These are phyloP conservation scores for Drosophila mojavensis DNA, from an alignment of 1,140 invertebrate genomes.

Conservation along the genomic window DNA sequence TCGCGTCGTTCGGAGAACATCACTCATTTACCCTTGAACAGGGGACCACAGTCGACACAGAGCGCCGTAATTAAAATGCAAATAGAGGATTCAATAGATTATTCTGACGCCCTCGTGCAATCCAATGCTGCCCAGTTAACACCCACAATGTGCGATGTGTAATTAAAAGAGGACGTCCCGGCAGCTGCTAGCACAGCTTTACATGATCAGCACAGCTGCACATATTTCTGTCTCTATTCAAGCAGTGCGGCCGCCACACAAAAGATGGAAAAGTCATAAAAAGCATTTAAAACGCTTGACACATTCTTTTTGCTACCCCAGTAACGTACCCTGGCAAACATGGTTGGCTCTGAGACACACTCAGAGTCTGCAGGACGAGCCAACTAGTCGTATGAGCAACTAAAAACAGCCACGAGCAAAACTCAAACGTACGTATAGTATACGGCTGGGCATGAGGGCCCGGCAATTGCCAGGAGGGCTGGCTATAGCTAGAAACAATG, in stretches of 20 bases:
- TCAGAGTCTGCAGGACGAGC: slow-evolving; percentile 16
- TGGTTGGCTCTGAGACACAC: not conserved
- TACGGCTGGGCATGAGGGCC: slow-evolving; percentile 39
- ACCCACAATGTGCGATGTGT: slow-evolving; percentile 26
- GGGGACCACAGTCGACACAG: not conserved
- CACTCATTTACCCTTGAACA: not conserved
- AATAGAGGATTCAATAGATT: slow-evolving; percentile 45
- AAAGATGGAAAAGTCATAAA: slow-evolving; percentile 29
- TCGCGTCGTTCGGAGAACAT: not conserved
- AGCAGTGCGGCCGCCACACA: not conserved
- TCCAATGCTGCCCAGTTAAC: slow-evolving; percentile 1
- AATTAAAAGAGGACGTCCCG: slow-evolving; percentile 46
- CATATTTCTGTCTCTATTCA: slow-evolving; percentile 11
- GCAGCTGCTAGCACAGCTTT: not conserved
- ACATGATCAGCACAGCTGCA: slow-evolving; percentile 6
- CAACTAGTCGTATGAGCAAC: slow-evolving; percentile 42
- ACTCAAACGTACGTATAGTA: slow-evolving; percentile 17
- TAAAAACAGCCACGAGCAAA: not conserved
- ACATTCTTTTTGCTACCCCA: slow-evolving; percentile 28
- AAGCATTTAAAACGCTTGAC: slow-evolving; percentile 47
- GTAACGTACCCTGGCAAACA: not conserved
- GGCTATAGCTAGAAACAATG: slow-evolving; percentile 40
- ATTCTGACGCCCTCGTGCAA: slow-evolving; percentile 18
- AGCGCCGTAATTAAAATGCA: slow-evolving; percentile 57
- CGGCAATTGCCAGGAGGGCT: slow-evolving; percentile 44